These are phyloP conservation scores for Pedetes capensis DNA, from an alignment of 2,113 vertebrate genomes.

Conservation along the genomic window DNA sequence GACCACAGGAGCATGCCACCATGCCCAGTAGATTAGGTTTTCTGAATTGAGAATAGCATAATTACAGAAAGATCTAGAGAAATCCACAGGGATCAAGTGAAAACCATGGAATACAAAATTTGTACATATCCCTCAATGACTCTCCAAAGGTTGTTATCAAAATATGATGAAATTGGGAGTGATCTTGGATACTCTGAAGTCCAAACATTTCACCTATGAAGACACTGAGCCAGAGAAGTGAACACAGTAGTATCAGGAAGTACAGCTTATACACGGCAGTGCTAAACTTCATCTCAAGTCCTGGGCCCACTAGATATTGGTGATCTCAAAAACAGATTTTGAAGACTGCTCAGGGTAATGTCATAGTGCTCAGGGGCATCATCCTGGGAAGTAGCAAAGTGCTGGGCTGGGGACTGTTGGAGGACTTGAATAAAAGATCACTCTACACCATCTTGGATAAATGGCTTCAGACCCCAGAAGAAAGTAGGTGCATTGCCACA, in stretches of 20 bases:
- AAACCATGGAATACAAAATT: background rate
- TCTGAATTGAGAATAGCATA: background rate
- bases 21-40: background rate
- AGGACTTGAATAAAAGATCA: background rate
- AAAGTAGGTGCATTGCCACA: background rate
- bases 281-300: background rate
- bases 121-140: background rate
- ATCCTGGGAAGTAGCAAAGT: background rate
- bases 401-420: background rate
- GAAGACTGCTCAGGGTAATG: background rate
- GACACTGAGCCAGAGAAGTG: background rate
- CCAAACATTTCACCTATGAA: background rate
- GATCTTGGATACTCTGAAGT: background rate
- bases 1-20: background rate
- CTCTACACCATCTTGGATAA: background rate
- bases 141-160: background rate
- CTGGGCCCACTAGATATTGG: background rate
- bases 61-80: background rate
- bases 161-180: background rate
- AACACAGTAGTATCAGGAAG: background rate
- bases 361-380: background rate
- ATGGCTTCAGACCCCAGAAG: background rate
- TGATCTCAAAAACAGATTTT: background rate
- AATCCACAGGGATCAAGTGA: background rate
- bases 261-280: background rate